phyloP scores from a whole-genome alignment of 2,797 vertebrate species.

The Acanthornis magna region DNA sequence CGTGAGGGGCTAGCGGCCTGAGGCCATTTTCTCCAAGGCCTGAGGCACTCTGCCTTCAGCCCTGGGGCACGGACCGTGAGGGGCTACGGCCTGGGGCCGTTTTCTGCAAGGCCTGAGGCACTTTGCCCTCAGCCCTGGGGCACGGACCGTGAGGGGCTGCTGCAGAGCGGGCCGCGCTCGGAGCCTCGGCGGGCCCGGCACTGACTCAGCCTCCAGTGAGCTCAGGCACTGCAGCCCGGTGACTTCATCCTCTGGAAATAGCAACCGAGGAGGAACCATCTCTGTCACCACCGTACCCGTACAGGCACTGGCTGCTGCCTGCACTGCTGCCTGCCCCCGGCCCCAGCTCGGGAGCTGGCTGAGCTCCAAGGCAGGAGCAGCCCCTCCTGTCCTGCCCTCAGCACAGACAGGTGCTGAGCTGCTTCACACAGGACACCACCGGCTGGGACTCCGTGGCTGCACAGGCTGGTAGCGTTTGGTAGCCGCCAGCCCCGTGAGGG shows the following conservation, averaged over 20 bases:
- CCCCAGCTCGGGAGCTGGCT: rapidly evolving
- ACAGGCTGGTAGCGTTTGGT: rapidly evolving
- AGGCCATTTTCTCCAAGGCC: no score
- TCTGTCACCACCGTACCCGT: neutral
- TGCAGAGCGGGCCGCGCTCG: rapidly evolving
- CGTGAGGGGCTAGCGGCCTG: neutral
- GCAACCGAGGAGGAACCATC: neutral
- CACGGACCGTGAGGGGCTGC: rapidly evolving
- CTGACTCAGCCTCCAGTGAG: constrained; percentile 26
- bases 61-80: rapidly evolving
- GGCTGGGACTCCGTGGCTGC: neutral
- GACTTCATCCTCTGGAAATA: constrained; percentile 63
- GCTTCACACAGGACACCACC: rapidly evolving
- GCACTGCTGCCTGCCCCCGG: neutral
- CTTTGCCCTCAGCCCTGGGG: rapidly evolving
- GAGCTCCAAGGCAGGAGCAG: neutral
- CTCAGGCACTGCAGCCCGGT: neutral
- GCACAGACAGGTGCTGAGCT: neutral
- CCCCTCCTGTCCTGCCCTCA: no score
- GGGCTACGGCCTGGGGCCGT: no score
- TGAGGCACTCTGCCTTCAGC: rapidly evolving
- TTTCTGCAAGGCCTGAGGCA: no score
- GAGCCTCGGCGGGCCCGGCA: neutral
- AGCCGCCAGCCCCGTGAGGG: rapidly evolving
- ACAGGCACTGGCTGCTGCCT: neutral